phyloP scores from a whole-genome alignment of 2,888 invertebrate genomes.

The Neoscelio sp. region DNA sequence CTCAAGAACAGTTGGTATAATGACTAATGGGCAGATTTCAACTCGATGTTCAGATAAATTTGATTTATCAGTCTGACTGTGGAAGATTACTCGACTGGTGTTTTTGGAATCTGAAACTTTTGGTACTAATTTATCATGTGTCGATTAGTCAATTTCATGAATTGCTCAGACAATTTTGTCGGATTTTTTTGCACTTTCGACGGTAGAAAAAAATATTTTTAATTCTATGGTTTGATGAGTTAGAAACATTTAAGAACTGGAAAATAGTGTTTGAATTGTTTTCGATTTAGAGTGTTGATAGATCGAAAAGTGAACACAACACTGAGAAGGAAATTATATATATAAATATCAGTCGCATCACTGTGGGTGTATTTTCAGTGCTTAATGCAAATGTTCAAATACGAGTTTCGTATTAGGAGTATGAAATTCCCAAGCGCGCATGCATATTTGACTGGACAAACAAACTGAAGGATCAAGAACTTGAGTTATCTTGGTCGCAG shows the following conservation, averaged over 20 bases:
- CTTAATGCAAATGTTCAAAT: conserved; percentile 63
- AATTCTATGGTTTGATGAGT: no score
- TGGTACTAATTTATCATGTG: conserved; percentile 33
- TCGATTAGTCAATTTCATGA: conserved; percentile 30
- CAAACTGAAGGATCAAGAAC: conserved; percentile 68
- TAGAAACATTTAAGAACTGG: no score
- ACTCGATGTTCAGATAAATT: conserved; percentile 27
- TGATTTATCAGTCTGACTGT: conserved; percentile 22
- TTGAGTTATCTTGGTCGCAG: conserved; percentile 52
- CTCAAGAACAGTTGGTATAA: conserved; percentile 46
- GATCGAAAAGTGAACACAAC: neutral
- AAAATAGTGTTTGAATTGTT: no score
- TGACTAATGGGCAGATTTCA: conserved; percentile 41
- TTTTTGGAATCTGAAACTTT: conserved; percentile 16
- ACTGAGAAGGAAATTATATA: neutral
- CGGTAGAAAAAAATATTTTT: no score
- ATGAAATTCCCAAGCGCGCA: conserved; percentile 53
- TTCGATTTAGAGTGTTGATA: no score
- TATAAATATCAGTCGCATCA: conserved; percentile 43
- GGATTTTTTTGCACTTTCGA: no score
- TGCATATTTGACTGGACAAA: conserved; percentile 71
- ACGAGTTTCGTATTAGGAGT: conserved; percentile 53
- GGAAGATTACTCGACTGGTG: no score
- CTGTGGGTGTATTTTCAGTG: conserved; percentile 28
- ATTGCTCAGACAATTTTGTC: neutral